Percentiles rank a stretch among this genome's conserved stretches.
Evolutionary conservation across 1,140 invertebrate species (phyloP).

Genomic region (Lepidurus packardi): DNA sequence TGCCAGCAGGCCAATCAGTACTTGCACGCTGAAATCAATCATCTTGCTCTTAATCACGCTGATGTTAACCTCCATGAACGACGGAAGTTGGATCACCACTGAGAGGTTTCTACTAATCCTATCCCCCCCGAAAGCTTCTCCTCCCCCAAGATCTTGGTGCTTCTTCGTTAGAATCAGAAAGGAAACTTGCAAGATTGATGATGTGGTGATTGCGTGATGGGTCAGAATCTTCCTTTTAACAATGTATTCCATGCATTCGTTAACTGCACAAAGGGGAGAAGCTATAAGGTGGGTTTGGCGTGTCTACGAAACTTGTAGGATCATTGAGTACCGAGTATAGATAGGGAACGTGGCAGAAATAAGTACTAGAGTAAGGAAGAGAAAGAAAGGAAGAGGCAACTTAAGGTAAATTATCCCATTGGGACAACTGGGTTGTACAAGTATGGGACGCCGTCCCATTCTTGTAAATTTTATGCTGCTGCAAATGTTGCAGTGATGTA

Average conservation of each 20-base stretch:
- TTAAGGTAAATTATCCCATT: slow-evolving; percentile 9
- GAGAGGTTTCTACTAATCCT: neutral
- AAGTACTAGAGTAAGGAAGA: neutral
- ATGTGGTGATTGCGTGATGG: neutral
- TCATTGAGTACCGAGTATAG: too few relatives aligned
- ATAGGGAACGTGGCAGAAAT: too few relatives aligned
- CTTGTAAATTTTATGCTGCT: neutral
- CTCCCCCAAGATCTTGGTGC: too few relatives aligned
- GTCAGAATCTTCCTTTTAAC: neutral
- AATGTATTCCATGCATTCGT: slow-evolving; percentile 15
- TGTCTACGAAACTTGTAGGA: neutral
- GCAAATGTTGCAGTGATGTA: slow-evolving; percentile 32
- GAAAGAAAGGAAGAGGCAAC: neutral
- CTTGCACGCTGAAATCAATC: too few relatives aligned
- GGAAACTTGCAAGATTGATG: neutral
- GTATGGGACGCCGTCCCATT: neutral
- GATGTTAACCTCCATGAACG: neutral
- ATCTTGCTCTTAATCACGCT: too few relatives aligned
- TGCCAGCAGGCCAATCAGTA: neutral
- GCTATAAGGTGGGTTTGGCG: neutral
- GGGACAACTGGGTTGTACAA: neutral
- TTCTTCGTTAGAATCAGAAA: neutral
- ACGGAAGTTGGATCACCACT: neutral
- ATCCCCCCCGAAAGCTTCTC: neutral
- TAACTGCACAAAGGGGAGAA: neutral